Conservation (phyloP, 2,113 vertebrate genomes). For the Phainopepla nitens region DNA sequence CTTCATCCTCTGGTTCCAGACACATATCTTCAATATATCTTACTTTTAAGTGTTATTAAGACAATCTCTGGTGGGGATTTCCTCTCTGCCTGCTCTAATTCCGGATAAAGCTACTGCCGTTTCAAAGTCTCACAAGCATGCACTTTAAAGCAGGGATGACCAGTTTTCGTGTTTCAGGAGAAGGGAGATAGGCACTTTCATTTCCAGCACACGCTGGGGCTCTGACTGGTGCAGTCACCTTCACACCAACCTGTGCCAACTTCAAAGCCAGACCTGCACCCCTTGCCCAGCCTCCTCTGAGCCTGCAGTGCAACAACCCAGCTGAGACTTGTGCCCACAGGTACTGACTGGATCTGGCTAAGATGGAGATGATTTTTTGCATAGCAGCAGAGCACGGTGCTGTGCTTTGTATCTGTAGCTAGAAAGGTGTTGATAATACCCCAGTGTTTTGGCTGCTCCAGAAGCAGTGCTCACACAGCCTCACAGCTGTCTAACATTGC, state of each 20-base stretch:
- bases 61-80: neutral
- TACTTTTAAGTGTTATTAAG: neutral
- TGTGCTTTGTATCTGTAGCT: neutral
- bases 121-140: neutral
- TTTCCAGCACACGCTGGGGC: accelerated
- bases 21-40: neutral
- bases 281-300: neutral
- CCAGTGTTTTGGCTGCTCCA: neutral
- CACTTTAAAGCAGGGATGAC: neutral
- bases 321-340: neutral
- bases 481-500: neutral
- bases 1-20: neutral
- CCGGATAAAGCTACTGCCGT: neutral
- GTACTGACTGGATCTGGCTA: neutral
- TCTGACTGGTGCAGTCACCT: neutral
- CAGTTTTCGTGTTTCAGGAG: neutral
- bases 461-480: neutral
- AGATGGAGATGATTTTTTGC: neutral
- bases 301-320: neutral
- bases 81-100: neutral
- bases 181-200: neutral
- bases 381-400: neutral
- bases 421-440: neutral
- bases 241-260: neutral
- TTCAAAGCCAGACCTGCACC: accelerated